Base-by-base conservation (phyloP, 2,797 vertebrate genomes). In the Parauchenoglanis punctatus region DNA sequence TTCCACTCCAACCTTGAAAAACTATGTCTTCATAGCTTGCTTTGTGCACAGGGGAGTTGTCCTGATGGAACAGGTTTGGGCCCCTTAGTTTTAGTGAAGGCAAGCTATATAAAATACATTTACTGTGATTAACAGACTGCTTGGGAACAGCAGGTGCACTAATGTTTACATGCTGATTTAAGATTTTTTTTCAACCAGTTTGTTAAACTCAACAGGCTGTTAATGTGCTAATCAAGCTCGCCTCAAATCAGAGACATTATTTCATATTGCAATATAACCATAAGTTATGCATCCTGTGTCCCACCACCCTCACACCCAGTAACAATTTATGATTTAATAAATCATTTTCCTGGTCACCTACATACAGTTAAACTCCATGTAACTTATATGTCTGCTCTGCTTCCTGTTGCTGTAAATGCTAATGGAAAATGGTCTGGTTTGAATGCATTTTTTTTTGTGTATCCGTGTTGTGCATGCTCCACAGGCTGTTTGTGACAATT, bases 401-500 rank as follows among this genome's bases (percentile, higher is more conserved):
- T 52, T 83, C 17, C 17, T 83, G 25, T 13, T 31, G 46, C 81
- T 54, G 17, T 31, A 67, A 63, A 4, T 6, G 6, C 35, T n/a
- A 44, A 61, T 81, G 58, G 18, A 81, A 82, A 82, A 52, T 75
- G 81, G 5, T 81, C 78, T 61, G 58, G 11, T 40, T 44, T 58
- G 28, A 35, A 58, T 78, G 52, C 52, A 35, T 17, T 77, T 49
- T 72, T 72, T 46, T 52, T 25, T 56, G 78, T 1, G 0, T 61
- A 25, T 81, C 35, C 23, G n/a, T 12, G 7, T 31, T 87, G 68
- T 75, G n/a, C 13, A 67, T 13, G 7, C 52, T 67, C 31, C 49
- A 76, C 59, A 77, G 10, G 13, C 83, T 72, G 54, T 84, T 75
- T 54, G 54, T 1, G 40, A 65, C 23, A 20, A 75, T 88, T 88